phyloP scores from a whole-genome alignment of 2,797 vertebrate species.

The Acanthurus tractus region DNA sequence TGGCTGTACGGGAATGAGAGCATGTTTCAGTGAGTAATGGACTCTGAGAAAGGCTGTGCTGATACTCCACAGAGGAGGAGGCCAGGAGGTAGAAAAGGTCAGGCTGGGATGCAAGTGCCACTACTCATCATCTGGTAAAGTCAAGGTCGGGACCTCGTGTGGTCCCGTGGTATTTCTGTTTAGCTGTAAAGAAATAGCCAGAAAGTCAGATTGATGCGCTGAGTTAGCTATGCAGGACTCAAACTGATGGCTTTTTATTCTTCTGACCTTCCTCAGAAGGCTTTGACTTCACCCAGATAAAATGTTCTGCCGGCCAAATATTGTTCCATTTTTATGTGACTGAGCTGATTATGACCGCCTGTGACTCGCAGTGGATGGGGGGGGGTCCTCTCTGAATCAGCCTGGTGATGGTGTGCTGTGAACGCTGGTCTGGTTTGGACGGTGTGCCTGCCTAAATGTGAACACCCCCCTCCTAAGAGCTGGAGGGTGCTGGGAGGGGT shows the following conservation, averaged over 20 bases:
- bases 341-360: slow-evolving; percentile 56
- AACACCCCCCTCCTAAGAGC: slow-evolving; percentile 27
- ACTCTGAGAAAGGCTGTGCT: slow-evolving; percentile 70
- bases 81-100: slow-evolving; percentile 59
- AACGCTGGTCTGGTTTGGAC: slow-evolving; percentile 58
- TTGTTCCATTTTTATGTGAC: slow-evolving; percentile 18
- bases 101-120: slow-evolving; percentile 56
- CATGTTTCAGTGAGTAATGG: slow-evolving; percentile 67
- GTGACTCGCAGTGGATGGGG: slow-evolving; percentile 54
- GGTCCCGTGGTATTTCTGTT: slow-evolving; percentile 61
- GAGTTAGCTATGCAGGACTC: slow-evolving; percentile 13
- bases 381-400: slow-evolving; percentile 49
- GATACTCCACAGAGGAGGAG: slow-evolving; percentile 57
- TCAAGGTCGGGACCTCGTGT: slow-evolving; percentile 61
- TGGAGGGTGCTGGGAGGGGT: slow-evolving; percentile 24
- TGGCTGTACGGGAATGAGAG: slow-evolving; percentile 49
- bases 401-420: slow-evolving; percentile 41
- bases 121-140: slow-evolving; percentile 67
- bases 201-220: slow-evolving; percentile 17
- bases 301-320: slow-evolving; percentile 32
- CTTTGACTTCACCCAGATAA: slow-evolving; percentile 22
- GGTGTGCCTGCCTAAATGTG: slow-evolving; percentile 49
- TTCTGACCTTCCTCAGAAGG: slow-evolving; percentile 39
- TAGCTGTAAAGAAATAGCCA: slow-evolving; percentile 57
- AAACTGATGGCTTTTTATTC: slow-evolving; percentile 38